Conservation (phyloP, 2,113 vertebrate species). For the Hassar affinis region DNA sequence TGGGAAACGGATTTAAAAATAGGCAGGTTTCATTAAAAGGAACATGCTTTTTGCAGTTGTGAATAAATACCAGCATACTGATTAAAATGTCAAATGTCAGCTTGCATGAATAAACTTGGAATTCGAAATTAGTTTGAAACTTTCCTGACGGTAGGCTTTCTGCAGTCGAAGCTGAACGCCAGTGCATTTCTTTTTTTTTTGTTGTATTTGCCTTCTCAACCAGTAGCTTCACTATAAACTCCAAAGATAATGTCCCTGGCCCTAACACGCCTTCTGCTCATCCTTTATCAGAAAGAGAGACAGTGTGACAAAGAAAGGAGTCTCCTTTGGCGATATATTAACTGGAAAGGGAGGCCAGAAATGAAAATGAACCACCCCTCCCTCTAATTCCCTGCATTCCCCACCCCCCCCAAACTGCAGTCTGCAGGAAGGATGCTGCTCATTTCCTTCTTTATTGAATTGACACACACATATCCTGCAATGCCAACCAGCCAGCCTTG, state of each 20-base stretch:
- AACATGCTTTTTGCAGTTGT: neutral
- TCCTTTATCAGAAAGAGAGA: conserved; percentile 35
- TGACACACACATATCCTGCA: conserved; percentile 57
- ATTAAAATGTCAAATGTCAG: conserved; percentile 5
- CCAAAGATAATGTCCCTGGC: neutral
- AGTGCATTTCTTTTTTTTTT: neutral
- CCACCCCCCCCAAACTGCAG: conserved; percentile 48
- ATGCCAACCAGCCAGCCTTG: conserved; percentile 30
- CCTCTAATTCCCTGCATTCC: conserved; percentile 62
- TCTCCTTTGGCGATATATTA: conserved; percentile 62
- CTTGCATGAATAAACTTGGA: conserved; percentile 1
- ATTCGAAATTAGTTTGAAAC: conserved; percentile 15
- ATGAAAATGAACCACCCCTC: conserved; percentile 68
- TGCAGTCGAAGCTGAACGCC: neutral
- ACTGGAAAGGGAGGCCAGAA: conserved; percentile 64
- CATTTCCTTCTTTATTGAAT: conserved; percentile 80
- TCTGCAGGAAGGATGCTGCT: conserved; percentile 73
- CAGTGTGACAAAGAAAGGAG: conserved; percentile 59
- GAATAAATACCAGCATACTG: conserved; percentile 22
- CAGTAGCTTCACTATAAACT: conserved; percentile 22
- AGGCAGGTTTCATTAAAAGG: conserved; percentile 31
- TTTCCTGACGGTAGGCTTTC: neutral
- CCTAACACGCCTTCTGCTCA: conserved; percentile 33
- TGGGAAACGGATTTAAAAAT: conserved; percentile 7
- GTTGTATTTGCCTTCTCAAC: neutral